Conservation (phyloP, 2,113 vertebrate genomes). For the Ovibos moschatus region DNA sequence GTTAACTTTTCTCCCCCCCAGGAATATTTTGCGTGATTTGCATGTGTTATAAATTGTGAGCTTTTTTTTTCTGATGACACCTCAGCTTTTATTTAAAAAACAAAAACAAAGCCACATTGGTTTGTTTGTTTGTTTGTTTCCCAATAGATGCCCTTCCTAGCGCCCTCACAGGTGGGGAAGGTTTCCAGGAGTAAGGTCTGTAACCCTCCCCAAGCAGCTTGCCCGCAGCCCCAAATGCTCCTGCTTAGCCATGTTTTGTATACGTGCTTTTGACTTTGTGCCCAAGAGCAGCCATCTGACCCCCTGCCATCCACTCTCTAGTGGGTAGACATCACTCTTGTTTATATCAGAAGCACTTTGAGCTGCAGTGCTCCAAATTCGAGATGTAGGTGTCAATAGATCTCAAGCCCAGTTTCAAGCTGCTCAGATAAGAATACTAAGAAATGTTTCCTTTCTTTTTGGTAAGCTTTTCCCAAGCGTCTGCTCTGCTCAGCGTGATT, state of each 20-base stretch:
- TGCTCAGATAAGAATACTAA: not conserved
- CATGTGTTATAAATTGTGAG: slow-evolving; percentile 41
- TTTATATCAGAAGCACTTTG: not conserved
- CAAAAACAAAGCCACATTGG: slow-evolving; percentile 55
- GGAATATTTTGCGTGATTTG: slow-evolving; percentile 21
- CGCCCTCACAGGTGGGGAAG: slow-evolving; percentile 91
- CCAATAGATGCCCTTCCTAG: slow-evolving; percentile 85
- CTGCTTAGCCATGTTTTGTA: slow-evolving; percentile 69
- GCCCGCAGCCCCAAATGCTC: slow-evolving; percentile 64
- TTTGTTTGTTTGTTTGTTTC: slow-evolving; percentile 75
- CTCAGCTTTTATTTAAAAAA: slow-evolving; percentile 49
- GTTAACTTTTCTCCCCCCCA: not conserved
- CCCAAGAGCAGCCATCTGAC: slow-evolving; percentile 28
- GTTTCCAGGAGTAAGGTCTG: slow-evolving; percentile 90
- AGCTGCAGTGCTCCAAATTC: not conserved
- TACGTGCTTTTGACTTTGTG: slow-evolving; percentile 65
- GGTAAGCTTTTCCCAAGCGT: not conserved
- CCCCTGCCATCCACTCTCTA: not conserved
- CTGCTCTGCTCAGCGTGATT: not conserved
- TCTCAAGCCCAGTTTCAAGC: not conserved
- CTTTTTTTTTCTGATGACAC: slow-evolving; percentile 44
- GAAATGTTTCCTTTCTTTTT: not conserved
- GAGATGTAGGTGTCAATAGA: not conserved
- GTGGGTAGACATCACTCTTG: not conserved
- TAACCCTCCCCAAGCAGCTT: slow-evolving; percentile 75